These are phyloP conservation scores for Artemia franciscana DNA, from an alignment of 1,140 invertebrate species.

Conservation along the genomic window DNA sequence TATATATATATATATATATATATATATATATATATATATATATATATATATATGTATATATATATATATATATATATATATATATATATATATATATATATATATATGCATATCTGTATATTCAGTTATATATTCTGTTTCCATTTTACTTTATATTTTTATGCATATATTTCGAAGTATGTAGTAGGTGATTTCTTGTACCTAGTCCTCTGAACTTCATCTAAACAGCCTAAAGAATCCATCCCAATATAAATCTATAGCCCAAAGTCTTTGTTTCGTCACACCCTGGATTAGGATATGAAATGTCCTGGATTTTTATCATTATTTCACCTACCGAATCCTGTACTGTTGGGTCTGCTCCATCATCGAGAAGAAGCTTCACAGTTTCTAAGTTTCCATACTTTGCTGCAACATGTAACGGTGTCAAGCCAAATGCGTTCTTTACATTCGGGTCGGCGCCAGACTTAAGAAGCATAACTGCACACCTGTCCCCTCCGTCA, in stretches of 20 bases:
- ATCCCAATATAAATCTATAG: background rate
- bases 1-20: too few relatives aligned
- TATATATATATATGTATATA: too few relatives aligned
- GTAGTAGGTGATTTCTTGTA: too few relatives aligned
- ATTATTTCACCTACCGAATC: slow-evolving; percentile 42
- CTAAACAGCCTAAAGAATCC: background rate
- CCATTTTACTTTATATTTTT: too few relatives aligned
- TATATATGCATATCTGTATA: too few relatives aligned
- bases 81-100: too few relatives aligned
- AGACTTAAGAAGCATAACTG: slow-evolving; percentile 87
- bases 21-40: too few relatives aligned
- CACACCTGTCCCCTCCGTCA: slow-evolving; percentile 85
- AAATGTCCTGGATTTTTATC: background rate
- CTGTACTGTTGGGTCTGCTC: slow-evolving; percentile 64
- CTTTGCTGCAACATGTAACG: slow-evolving; percentile 42
- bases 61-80: too few relatives aligned
- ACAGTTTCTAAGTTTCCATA: slow-evolving; percentile 67
- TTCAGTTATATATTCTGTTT: too few relatives aligned
- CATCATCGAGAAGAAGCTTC: slow-evolving; percentile 62
- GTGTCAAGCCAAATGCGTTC: slow-evolving; percentile 78
- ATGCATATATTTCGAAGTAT: too few relatives aligned
- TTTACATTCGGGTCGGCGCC: slow-evolving; percentile 82
- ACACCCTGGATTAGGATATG: background rate
- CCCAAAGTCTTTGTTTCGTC: background rate
- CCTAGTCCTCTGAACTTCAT: too few relatives aligned